A percentile compares a stretch with the other conserved stretches of the same genome.
Conservation (phyloP, 2,888 invertebrate species). For the Ceramica pisi region DNA sequence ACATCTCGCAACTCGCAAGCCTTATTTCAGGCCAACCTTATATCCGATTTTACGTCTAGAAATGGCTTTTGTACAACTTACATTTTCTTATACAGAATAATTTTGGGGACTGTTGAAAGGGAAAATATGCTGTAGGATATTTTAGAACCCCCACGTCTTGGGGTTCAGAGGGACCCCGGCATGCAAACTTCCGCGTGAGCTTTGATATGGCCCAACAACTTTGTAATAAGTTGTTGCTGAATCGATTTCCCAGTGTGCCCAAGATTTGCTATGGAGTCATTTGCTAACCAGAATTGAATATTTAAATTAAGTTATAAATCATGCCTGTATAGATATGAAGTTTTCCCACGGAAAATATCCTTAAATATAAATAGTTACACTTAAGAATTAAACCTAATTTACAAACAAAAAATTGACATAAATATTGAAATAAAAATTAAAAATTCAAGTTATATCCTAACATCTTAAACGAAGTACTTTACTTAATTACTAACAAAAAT, state of each 20-base stretch:
- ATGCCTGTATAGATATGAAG: background rate
- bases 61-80: constrained; percentile 54
- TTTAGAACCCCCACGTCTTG: constrained; percentile 40
- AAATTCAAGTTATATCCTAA: too few species aligned
- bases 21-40: constrained; percentile 29
- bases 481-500: too few species aligned
- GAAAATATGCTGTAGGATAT: constrained; percentile 57
- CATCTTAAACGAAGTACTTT: too few species aligned
- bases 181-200: constrained; percentile 59
- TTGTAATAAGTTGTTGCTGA: constrained; percentile 57
- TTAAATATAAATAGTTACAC: too few species aligned
- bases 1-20: constrained; percentile 7
- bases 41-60: constrained; percentile 46
- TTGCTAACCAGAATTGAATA: constrained; percentile 36
- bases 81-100: constrained; percentile 54
- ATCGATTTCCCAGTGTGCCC: constrained; percentile 52
- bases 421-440: too few species aligned
- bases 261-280: constrained; percentile 40
- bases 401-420: too few species aligned
- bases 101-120: constrained; percentile 56
- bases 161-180: constrained; percentile 24
- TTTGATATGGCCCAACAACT: constrained; percentile 60
- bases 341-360: background rate
- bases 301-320: constrained; percentile 29
- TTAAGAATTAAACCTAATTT: too few species aligned